A percentile compares a stretch with the other conserved stretches of the same genome.
Conservation (phyloP, 2,113 vertebrate genomes). For the Lagenorhynchus albirostris region DNA sequence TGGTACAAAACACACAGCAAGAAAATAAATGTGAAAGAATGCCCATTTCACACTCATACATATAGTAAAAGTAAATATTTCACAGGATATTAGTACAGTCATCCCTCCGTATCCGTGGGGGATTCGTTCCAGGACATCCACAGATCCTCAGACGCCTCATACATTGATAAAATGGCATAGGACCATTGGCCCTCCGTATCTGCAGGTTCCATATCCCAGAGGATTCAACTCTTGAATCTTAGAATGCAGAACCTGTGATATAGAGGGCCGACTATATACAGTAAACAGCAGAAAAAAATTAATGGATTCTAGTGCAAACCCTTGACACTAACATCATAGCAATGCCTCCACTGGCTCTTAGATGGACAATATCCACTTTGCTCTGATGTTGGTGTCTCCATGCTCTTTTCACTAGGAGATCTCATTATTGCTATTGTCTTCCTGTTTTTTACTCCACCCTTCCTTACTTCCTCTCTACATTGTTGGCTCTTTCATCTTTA, state of each 20-base stretch:
- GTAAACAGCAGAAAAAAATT: neutral
- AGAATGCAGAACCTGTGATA: neutral
- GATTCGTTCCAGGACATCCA: neutral
- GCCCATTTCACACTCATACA: neutral
- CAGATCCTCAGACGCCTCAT: neutral
- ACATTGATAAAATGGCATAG: neutral
- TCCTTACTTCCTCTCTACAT: neutral
- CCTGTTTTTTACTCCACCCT: neutral
- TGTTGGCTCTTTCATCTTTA: neutral
- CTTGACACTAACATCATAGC: neutral
- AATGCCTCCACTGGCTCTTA: fast-evolving
- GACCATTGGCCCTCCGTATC: neutral
- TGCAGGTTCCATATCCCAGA: neutral
- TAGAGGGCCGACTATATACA: neutral
- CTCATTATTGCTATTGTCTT: neutral
- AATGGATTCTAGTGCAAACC: neutral
- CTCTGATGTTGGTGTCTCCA: neutral
- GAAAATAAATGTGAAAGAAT: neutral
- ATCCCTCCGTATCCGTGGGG: fast-evolving
- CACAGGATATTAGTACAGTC: neutral
- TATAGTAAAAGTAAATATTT: neutral
- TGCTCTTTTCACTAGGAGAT: neutral
- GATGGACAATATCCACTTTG: too few relatives aligned
- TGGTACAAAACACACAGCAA: neutral
- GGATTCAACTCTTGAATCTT: neutral